Percentiles rank a stretch among this genome's conserved stretches.
Evolutionary conservation across 35 echinoderm and acorn worm species (phyloP).

Genomic region (Apostichopus japonicus): DNA sequence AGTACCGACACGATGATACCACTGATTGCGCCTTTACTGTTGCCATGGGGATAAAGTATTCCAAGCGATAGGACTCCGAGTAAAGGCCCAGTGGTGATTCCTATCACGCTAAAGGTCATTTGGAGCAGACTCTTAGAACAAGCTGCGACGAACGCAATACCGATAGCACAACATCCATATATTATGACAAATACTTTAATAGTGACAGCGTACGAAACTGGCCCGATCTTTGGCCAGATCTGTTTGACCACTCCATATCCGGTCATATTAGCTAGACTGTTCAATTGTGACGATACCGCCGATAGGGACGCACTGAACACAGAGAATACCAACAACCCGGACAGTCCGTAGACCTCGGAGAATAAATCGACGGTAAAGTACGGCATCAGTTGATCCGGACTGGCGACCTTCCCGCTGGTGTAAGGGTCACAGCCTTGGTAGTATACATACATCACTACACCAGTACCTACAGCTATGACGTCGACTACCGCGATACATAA

Average conservation of each 20-base stretch:
- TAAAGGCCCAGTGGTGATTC: conserved; percentile 26
- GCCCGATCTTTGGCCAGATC: neutral
- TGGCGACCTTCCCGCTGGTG: conserved; percentile 25
- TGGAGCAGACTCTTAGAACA: conserved; percentile 30
- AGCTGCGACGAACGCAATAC: conserved; percentile 12
- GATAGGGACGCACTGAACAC: conserved; percentile 40
- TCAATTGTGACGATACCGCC: conserved; percentile 8
- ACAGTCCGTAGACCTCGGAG: conserved; percentile 23
- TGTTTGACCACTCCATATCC: conserved; percentile 9
- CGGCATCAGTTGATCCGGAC: conserved; percentile 38
- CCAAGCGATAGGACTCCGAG: conserved; percentile 34
- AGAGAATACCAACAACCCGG: conserved; percentile 30
- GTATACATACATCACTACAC: conserved; percentile 50
- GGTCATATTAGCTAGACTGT: conserved; percentile 30
- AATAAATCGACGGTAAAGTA: conserved; percentile 49
- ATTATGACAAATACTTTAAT: conserved; percentile 20
- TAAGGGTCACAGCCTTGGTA: conserved; percentile 56
- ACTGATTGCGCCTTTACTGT: conserved; percentile 35
- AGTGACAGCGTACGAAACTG: neutral
- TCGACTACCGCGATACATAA: conserved; percentile 34
- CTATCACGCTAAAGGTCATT: conserved; percentile 14
- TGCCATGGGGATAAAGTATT: conserved; percentile 39
- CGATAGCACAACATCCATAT: conserved; percentile 16
- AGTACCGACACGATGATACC: conserved; percentile 31
- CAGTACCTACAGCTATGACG: conserved; percentile 13